Conservation (phyloP, 2,888 invertebrate species). For the Drosophila meridiana region DNA sequence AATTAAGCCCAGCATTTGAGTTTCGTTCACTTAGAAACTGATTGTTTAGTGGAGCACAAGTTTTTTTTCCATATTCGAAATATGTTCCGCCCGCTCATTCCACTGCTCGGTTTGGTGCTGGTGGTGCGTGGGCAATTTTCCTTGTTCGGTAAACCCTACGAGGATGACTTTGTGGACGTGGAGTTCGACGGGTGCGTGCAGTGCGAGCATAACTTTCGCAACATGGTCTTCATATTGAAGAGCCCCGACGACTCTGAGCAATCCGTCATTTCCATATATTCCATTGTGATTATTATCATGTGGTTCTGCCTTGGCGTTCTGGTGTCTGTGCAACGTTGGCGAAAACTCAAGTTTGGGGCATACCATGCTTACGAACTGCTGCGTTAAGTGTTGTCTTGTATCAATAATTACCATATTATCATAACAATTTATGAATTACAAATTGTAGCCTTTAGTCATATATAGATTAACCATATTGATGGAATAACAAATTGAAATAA, state of each 20-base stretch:
- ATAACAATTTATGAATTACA: too few relatives aligned
- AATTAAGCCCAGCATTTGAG: slow-evolving; percentile 1
- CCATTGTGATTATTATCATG: slow-evolving; percentile 42
- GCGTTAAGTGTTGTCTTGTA: not conserved
- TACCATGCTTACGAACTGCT: not conserved
- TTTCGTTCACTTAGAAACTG: slow-evolving; percentile 15
- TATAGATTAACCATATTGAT: not conserved
- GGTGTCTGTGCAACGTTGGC: slow-evolving; percentile 33
- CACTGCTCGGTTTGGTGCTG: slow-evolving; percentile 26
- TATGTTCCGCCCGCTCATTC: slow-evolving; percentile 26
- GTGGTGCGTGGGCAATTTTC: slow-evolving; percentile 25
- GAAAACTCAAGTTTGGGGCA: slow-evolving; percentile 7
- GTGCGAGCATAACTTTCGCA: slow-evolving; percentile 53
- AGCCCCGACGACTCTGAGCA: slow-evolving; percentile 7
- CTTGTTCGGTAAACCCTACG: slow-evolving; percentile 12
- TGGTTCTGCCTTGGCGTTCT: slow-evolving; percentile 46
- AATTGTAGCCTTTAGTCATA: not conserved
- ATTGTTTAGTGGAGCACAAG: slow-evolving; percentile 20
- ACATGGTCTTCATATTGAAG: slow-evolving; percentile 56
- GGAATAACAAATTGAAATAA: not conserved
- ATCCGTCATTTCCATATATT: slow-evolving; percentile 26
- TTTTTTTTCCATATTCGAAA: not conserved
- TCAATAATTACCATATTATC: not conserved
- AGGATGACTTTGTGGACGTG: slow-evolving; percentile 59
- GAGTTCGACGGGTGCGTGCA: slow-evolving; percentile 38